phyloP scores from a whole-genome alignment of 30 jellyfish, hydroid and myxozoan genomes.

The Pelagia noctiluca region DNA sequence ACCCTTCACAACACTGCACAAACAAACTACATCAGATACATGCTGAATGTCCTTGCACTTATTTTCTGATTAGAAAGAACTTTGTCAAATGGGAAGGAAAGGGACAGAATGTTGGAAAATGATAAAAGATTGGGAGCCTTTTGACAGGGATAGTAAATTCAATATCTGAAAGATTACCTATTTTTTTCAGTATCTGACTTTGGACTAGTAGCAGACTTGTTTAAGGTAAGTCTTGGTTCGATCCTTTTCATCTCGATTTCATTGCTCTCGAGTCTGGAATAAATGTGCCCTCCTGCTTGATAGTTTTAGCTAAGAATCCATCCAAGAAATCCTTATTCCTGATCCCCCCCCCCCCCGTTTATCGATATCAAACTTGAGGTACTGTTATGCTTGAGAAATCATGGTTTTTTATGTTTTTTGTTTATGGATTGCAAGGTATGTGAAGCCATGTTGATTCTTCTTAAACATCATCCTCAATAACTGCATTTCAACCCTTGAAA shows the following conservation, averaged over 20 bases:
- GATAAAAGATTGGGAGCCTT: neutral
- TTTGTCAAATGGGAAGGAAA: neutral
- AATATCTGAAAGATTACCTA: neutral
- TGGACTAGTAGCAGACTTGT: conserved; percentile 93
- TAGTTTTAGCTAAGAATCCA: neutral
- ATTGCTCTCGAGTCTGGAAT: too few relatives aligned
- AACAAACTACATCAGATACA: too few relatives aligned
- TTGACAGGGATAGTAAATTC: neutral
- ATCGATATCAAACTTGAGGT: neutral
- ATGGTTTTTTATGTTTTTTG: neutral
- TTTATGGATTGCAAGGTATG: too few relatives aligned
- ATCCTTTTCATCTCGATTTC: neutral
- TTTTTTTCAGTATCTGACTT: conserved; percentile 77
- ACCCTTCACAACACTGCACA: too few relatives aligned
- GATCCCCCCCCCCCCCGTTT: neutral
- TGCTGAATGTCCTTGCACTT: neutral
- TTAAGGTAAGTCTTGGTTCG: conserved; percentile 65
- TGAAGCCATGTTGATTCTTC: too few relatives aligned
- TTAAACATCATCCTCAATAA: too few relatives aligned
- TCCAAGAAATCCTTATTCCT: neutral
- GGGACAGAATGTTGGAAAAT: neutral
- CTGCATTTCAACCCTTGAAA: too few relatives aligned
- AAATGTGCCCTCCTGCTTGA: neutral
- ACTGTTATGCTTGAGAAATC: neutral
- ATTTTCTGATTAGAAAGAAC: neutral